Conservation (phyloP, 2,888 invertebrate genomes). For the Parnassius orleans region DNA sequence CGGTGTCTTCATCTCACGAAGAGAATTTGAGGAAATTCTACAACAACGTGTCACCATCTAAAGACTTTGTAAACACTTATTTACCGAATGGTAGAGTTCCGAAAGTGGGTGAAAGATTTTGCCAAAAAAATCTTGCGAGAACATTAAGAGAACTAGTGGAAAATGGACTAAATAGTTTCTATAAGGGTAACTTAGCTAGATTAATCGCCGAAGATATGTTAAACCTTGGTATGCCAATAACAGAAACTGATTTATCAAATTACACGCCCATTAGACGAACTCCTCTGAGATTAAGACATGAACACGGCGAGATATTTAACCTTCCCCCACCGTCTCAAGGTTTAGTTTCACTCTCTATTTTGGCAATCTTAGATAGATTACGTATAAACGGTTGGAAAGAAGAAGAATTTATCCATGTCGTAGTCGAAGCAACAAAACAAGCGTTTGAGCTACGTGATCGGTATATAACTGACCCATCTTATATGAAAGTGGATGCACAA, state of each 20-base stretch:
- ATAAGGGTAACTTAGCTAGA: slow-evolving; percentile 59
- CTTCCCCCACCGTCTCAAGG: slow-evolving; percentile 74
- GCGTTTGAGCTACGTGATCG: slow-evolving; percentile 51
- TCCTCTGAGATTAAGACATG: slow-evolving; percentile 56
- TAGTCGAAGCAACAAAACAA: slow-evolving; percentile 56
- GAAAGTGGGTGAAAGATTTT: slow-evolving; percentile 51
- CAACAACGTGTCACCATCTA: slow-evolving; percentile 27
- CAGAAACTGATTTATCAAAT: slow-evolving; percentile 56
- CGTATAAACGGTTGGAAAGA: slow-evolving; percentile 58
- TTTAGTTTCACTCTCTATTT: slow-evolving; percentile 57
- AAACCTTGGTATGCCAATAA: slow-evolving; percentile 59
- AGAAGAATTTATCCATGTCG: slow-evolving; percentile 59
- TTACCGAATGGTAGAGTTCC: slow-evolving; percentile 48
- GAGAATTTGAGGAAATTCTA: slow-evolving; percentile 30
- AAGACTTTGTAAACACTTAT: slow-evolving; percentile 48
- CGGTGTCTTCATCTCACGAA: slow-evolving; percentile 49
- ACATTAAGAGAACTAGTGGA: slow-evolving; percentile 53
- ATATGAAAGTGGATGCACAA: slow-evolving; percentile 56
- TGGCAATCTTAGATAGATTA: slow-evolving; percentile 63
- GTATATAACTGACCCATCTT: slow-evolving; percentile 61
- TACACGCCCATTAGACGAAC: slow-evolving; percentile 54
- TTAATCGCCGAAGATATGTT: slow-evolving; percentile 58
- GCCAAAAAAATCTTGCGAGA: slow-evolving; percentile 57
- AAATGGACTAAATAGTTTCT: slow-evolving; percentile 63
- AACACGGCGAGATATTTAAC: slow-evolving; percentile 59